These are phyloP conservation scores for Tipula lateralis DNA, from an alignment of 2,888 invertebrate genomes.

Conservation along the genomic window DNA sequence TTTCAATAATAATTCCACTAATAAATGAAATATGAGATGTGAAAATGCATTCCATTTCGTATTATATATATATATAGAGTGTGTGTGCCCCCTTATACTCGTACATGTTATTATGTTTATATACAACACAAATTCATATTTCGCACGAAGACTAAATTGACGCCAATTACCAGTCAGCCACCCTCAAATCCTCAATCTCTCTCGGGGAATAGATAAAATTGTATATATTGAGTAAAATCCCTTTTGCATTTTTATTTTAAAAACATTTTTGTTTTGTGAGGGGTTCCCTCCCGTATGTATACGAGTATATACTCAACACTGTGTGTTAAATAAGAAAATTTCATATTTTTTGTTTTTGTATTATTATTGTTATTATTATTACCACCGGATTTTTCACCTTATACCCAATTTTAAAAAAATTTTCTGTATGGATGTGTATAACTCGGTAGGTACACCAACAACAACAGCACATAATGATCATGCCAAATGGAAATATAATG, in stretches of 20 bases:
- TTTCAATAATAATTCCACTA: slow-evolving; percentile 34
- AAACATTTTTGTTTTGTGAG: background rate
- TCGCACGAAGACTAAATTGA: slow-evolving; percentile 50
- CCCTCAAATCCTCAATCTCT: slow-evolving; percentile 36
- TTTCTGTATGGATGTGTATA: too few relatives aligned
- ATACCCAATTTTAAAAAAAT: background rate
- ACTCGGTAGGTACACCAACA: background rate
- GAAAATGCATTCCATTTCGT: slow-evolving; percentile 39
- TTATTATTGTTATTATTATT: background rate
- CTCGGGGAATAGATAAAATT: slow-evolving; percentile 27
- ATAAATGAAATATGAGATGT: slow-evolving; percentile 41
- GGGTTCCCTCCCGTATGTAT: background rate
- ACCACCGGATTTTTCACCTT: slow-evolving; percentile 19
- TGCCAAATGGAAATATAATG: slow-evolving; percentile 24
- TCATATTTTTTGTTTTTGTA: background rate
- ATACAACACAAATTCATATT: slow-evolving; percentile 26
- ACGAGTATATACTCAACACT: background rate
- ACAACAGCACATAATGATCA: background rate
- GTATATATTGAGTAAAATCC: background rate
- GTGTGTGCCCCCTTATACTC: slow-evolving; percentile 25
- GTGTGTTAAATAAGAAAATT: slow-evolving; percentile 19
- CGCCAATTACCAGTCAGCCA: slow-evolving; percentile 49
- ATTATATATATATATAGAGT: too few relatives aligned
- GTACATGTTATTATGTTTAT: slow-evolving; percentile 30
- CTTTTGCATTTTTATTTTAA: background rate